Percentiles rank a stretch among this genome's conserved stretches.
phyloP scores from a whole-genome alignment of 2,888 invertebrate species.

The Epinotia bilunana region DNA sequence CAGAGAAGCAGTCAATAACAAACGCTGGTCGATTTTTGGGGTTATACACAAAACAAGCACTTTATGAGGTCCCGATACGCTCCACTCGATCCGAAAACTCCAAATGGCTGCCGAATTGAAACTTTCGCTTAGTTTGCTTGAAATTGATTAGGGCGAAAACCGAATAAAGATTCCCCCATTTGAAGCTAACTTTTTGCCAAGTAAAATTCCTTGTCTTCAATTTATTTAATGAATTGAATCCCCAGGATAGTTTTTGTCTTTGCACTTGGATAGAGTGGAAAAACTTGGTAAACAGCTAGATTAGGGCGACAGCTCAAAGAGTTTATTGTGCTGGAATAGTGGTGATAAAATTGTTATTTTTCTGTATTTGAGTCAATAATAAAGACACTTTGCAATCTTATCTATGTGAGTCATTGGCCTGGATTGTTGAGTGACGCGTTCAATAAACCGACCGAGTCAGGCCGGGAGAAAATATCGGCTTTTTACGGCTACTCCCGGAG shows the following conservation, averaged over 20 bases:
- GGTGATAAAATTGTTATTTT: conserved; percentile 31
- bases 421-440: conserved; percentile 59
- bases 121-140: conserved; percentile 69
- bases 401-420: conserved; percentile 60
- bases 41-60: conserved; percentile 49
- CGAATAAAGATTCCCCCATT: conserved; percentile 55
- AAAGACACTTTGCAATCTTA: conserved; percentile 43
- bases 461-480: conserved; percentile 63
- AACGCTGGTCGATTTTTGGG: conserved; percentile 23
- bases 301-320: conserved; percentile 6
- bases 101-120: conserved; percentile 67
- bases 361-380: conserved; percentile 31
- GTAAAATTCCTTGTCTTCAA: conserved; percentile 46
- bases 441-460: conserved; percentile 67
- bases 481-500: conserved; percentile 65
- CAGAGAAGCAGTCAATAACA: conserved; percentile 23
- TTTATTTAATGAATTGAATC: conserved; percentile 42
- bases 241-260: conserved; percentile 33
- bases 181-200: conserved; percentile 47
- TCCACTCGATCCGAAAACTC: conserved; percentile 53
- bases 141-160: conserved; percentile 69
- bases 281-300: conserved; percentile 41
- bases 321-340: conserved; percentile 31
- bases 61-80: conserved; percentile 52
- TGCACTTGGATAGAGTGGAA: conserved; percentile 33